phyloP scores from a whole-genome alignment of 2,797 vertebrate species.

The Choloepus didactylus region DNA sequence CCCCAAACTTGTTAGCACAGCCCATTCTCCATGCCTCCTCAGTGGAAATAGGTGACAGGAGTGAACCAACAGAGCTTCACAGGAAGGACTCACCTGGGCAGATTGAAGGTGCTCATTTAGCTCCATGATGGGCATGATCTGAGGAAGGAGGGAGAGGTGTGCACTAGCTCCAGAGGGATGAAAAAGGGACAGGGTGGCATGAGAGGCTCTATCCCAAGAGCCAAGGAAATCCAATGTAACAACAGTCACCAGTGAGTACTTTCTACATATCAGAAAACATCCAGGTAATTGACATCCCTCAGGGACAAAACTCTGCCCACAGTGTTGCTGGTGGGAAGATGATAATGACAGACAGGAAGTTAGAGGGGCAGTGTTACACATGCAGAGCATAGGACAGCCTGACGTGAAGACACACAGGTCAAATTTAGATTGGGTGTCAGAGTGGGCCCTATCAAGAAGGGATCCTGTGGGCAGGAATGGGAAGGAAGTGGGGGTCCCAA shows the following conservation, averaged over 20 bases:
- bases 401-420: too few species aligned
- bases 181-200: not conserved
- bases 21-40: too few species aligned
- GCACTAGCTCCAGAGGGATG: not conserved
- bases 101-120: not conserved
- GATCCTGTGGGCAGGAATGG: not conserved
- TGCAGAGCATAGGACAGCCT: too few species aligned
- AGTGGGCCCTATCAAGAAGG: not conserved
- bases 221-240: too few species aligned
- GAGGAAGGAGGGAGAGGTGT: not conserved
- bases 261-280: too few species aligned
- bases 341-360: too few species aligned
- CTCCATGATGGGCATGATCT: not conserved
- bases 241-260: too few species aligned
- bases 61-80: accelerated
- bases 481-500: not conserved
- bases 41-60: not conserved
- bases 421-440: too few species aligned
- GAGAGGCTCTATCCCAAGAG: not conserved
- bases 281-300: too few species aligned
- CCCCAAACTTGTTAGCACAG: not conserved
- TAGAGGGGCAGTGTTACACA: too few species aligned
- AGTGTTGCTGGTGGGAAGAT: too few species aligned
- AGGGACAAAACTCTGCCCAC: too few species aligned
- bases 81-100: slow-evolving; percentile 54